A percentile compares a stretch with the other conserved stretches of the same genome.
phyloP scores from a whole-genome alignment of 2,888 invertebrate genomes.

The Ormia ochracea region DNA sequence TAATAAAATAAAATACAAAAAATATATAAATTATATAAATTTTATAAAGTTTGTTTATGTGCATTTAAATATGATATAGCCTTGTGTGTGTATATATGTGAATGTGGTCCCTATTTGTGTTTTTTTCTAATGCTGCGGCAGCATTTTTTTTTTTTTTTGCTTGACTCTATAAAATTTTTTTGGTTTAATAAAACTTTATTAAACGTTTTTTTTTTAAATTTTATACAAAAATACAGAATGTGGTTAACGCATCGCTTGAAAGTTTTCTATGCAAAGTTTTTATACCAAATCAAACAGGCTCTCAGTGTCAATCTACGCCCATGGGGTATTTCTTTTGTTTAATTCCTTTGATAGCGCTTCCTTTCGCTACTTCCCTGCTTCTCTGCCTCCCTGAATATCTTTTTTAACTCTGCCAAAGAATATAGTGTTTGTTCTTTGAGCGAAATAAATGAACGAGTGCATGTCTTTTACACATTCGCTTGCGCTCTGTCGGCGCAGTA shows the following conservation, averaged over 20 bases:
- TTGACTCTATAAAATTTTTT: conserved; percentile 43
- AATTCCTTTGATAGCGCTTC: conserved; percentile 12
- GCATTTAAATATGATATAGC: no score
- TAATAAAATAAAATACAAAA: no score
- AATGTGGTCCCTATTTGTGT: conserved; percentile 66
- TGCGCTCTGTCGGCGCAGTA: conserved; percentile 53
- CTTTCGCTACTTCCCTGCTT: neutral
- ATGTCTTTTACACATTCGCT: neutral
- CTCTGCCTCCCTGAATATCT: neutral
- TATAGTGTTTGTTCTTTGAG: conserved; percentile 62
- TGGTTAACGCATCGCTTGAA: conserved; percentile 5
- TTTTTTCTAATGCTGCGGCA: conserved; percentile 49
- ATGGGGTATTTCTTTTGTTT: conserved; percentile 55
- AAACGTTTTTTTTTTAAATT: conserved; percentile 42
- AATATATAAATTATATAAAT: no score
- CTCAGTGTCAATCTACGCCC: conserved; percentile 64
- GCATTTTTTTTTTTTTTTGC: neutral
- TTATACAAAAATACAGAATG: neutral
- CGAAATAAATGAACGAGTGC: conserved; percentile 28
- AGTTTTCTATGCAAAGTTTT: conserved; percentile 38
- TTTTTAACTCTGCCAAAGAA: neutral
- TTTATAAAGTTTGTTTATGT: no score
- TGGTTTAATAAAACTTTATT: conserved; percentile 43
- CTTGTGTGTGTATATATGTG: neutral
- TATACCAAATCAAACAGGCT: conserved; percentile 40